These are phyloP conservation scores for Andrena haemorrhoa DNA, from an alignment of 2,888 invertebrate genomes.

Conservation along the genomic window DNA sequence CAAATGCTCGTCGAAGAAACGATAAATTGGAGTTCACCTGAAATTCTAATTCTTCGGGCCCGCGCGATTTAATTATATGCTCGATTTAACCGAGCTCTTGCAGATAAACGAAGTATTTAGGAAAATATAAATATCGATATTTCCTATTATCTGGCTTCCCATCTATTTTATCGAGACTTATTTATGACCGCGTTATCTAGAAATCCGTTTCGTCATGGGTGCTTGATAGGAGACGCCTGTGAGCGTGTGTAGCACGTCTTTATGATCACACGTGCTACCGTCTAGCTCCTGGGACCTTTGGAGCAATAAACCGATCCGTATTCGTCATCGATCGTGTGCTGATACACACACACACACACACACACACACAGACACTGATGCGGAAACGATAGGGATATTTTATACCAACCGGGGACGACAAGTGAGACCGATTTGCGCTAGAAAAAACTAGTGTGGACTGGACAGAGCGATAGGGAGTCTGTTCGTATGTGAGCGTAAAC, in stretches of 20 bases:
- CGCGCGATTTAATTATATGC: no score
- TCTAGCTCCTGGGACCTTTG: background rate
- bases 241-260: background rate
- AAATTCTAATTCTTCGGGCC: background rate
- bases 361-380: no score
- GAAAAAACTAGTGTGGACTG: constrained; percentile 29
- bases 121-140: constrained; percentile 28
- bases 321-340: background rate
- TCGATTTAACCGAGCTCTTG: no score
- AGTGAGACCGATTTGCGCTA: constrained; percentile 20
- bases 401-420: background rate
- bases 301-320: background rate
- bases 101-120: background rate
- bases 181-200: constrained; percentile 23
- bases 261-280: background rate
- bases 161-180: constrained; percentile 24
- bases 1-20: background rate
- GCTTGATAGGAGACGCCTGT: background rate
- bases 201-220: constrained; percentile 13
- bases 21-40: background rate
- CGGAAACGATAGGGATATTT: background rate
- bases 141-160: constrained; percentile 1
- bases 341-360: no score
- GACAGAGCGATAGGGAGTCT: background rate
- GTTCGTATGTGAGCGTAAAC: constrained; percentile 37